These are phyloP conservation scores for Cotesia typhae DNA, from an alignment of 1,140 invertebrate species.

Conservation along the genomic window DNA sequence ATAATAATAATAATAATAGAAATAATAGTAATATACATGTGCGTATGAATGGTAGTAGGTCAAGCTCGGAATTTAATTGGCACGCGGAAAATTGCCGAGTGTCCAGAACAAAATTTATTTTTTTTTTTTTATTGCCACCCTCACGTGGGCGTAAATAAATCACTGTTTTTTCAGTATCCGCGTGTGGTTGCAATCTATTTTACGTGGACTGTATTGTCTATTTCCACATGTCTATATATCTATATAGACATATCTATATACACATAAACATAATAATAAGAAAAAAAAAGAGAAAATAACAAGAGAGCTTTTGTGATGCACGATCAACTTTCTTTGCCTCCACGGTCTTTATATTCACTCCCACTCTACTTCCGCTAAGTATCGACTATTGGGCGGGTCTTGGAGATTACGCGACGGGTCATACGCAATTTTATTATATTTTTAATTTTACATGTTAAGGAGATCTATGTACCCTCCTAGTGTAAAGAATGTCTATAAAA, in stretches of 20 bases:
- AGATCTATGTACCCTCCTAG: too few species aligned
- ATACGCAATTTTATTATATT: background rate
- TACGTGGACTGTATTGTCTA: background rate
- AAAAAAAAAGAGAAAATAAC: background rate
- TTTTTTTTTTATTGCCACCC: conserved; percentile 11
- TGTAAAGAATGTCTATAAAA: too few species aligned
- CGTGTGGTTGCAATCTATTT: conserved; percentile 35
- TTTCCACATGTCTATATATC: background rate
- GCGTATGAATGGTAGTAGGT: conserved; percentile 17
- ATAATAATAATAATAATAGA: too few species aligned
- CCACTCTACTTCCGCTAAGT: conserved; percentile 4
- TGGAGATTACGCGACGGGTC: background rate
- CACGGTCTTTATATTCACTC: too few species aligned
- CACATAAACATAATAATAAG: background rate
- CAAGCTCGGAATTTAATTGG: conserved; percentile 49
- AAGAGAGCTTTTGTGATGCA: background rate
- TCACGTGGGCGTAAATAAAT: background rate
- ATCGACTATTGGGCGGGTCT: conserved; percentile 22
- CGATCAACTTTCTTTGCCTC: too few species aligned
- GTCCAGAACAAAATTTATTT: conserved; percentile 26
- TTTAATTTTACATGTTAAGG: too few species aligned
- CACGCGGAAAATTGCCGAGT: conserved; percentile 47
- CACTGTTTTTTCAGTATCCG: background rate
- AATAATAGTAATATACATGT: background rate
- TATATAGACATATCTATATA: background rate